Base-by-base conservation (phyloP, 2,113 vertebrate species). In the Rhineura floridana region DNA sequence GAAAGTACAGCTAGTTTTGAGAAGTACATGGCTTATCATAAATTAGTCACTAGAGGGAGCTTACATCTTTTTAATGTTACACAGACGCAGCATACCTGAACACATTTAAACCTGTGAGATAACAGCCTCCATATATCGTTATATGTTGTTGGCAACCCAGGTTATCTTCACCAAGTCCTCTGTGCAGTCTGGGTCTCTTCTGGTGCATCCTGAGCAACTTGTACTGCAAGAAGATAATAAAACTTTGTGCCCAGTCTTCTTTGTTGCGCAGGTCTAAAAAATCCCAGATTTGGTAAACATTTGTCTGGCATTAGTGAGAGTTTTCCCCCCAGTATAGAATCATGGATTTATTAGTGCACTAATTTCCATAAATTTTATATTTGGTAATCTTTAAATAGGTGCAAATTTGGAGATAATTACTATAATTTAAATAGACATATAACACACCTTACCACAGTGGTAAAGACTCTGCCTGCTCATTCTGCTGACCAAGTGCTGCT, bases 1-100 rank as follows among this genome's bases (percentile, higher is more conserved):
- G 19, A 21, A 48, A 48, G 2, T 65, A 77, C 21, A 65, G n/a
- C n/a, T 84, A 33, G 19, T 23, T 72, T 84, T 52, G 23, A 30
- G 70, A 84, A 3, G 33, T 3, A 52, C 70, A 36, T 46, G 2
- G 19, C 23, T 77, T 76, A 77, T 86, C 73, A 23, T 50, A 48
- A 78, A 65, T 25, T 78, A 52, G 75, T 77, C 84, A 78, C 75
- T 67, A 79, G 84, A 78, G 75, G 84, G 84, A 86, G 73, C 73
- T 48, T 46, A 30, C 21, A 19, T 33, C 59, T 52, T 55, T 75
- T 36, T 48, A 65, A 36, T 50, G 44, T 50, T 78, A 73, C 15
- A 39, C 10, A 63, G 59, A 11, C 10, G 77, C 4, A 52, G 48
- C 42, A 42, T 42, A 62, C 39, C 23, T 23, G 33, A 77, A 62